These are phyloP conservation scores for Sebastes oblongus DNA, from an alignment of 2,797 vertebrate species.

Conservation along the genomic window DNA sequence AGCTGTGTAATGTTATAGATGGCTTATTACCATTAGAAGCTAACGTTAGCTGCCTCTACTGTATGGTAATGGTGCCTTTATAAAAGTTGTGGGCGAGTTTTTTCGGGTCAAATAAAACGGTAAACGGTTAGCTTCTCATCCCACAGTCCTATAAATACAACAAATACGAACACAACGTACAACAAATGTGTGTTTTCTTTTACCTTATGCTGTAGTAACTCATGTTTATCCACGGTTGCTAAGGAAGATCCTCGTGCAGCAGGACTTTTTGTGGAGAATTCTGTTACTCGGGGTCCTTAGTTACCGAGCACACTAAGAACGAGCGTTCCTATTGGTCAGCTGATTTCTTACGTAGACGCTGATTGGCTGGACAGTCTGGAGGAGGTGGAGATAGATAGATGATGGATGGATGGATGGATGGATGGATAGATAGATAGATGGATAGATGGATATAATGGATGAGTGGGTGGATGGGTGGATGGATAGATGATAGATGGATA, in stretches of 20 bases:
- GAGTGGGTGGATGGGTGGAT: too few species aligned
- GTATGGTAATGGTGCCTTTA: conserved; percentile 36
- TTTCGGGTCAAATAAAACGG: conserved; percentile 4
- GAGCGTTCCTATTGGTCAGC: conserved; percentile 65
- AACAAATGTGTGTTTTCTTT: conserved; percentile 16
- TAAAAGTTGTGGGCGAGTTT: conserved; percentile 73
- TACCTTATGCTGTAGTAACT: conserved; percentile 87
- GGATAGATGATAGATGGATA: too few species aligned
- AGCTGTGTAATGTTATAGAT: conserved; percentile 17
- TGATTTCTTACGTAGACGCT: background rate
- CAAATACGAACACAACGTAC: background rate
- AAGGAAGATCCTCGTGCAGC: conserved; percentile 73
- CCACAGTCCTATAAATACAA: background rate
- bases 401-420: rapidly evolving
- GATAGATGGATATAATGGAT: too few species aligned
- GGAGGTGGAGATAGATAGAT: background rate
- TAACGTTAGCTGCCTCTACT: conserved; percentile 58
- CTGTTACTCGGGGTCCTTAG: conserved; percentile 68
- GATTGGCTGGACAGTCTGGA: conserved; percentile 56
- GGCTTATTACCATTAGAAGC: conserved; percentile 36
- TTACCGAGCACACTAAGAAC: conserved; percentile 72
- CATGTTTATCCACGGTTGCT: conserved; percentile 87
- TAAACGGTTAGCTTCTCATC: background rate
- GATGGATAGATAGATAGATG: too few species aligned
- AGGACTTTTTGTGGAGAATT: conserved; percentile 47